These are phyloP conservation scores for Brachylomia viminalis DNA, from an alignment of 2,888 invertebrate genomes.

Conservation along the genomic window DNA sequence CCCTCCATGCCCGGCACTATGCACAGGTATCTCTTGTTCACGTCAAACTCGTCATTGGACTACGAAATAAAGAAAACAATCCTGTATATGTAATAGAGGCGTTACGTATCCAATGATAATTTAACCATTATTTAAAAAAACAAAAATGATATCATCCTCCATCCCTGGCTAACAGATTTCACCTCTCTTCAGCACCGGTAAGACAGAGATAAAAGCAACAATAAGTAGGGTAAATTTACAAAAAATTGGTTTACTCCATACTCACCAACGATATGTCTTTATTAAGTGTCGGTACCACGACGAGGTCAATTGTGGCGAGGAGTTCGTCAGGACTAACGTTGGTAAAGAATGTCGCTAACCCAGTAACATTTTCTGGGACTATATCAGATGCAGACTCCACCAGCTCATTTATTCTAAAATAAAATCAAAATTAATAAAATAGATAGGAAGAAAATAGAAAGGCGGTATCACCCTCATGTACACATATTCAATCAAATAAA, in stretches of 20 bases:
- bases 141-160: not conserved
- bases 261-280: conserved; percentile 29
- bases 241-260: conserved; percentile 1
- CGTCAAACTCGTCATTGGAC: conserved; percentile 58
- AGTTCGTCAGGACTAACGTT: conserved; percentile 34
- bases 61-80: not conserved
- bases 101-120: not conserved
- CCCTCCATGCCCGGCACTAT: conserved; percentile 80
- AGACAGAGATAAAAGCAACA: not conserved
- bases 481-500: no score
- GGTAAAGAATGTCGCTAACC: conserved; percentile 24
- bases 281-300: conserved; percentile 37
- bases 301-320: conserved; percentile 34
- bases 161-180: no score
- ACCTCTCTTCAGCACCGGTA: no score
- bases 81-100: not conserved
- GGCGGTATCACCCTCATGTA: no score
- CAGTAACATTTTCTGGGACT: conserved; percentile 21
- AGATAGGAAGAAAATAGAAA: not conserved
- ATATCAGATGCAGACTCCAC: conserved; percentile 19
- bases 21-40: conserved; percentile 68
- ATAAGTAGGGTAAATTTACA: not conserved
- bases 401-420: conserved; percentile 34
- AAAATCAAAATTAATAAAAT: not conserved
- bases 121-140: not conserved